These are phyloP conservation scores for Parelbella ahira DNA, from an alignment of 2,888 invertebrate genomes.

Conservation along the genomic window DNA sequence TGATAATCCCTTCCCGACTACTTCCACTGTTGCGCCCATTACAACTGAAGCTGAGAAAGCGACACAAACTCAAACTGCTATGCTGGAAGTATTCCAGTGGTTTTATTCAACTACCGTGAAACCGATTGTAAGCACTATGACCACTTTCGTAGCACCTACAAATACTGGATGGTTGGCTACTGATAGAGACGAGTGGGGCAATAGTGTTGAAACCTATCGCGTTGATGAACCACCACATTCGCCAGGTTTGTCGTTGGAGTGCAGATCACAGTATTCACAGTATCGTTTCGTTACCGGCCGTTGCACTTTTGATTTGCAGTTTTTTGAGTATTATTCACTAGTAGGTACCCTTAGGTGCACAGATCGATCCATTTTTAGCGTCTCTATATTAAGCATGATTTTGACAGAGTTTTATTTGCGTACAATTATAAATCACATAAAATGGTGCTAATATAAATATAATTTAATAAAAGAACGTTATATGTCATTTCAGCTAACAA, in stretches of 20 bases:
- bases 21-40: slow-evolving; percentile 64
- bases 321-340: slow-evolving; percentile 37
- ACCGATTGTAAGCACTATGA: slow-evolving; percentile 65
- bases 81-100: slow-evolving; percentile 77
- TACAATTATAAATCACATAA: too few relatives aligned
- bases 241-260: slow-evolving; percentile 78
- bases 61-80: slow-evolving; percentile 72
- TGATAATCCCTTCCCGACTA: slow-evolving; percentile 75
- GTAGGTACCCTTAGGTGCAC: slow-evolving; percentile 35
- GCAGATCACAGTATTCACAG: slow-evolving; percentile 58
- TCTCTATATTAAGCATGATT: slow-evolving; percentile 25
- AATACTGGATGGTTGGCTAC: slow-evolving; percentile 56
- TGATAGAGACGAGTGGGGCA: slow-evolving; percentile 72
- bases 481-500: slow-evolving; percentile 58
- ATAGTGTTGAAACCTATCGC: slow-evolving; percentile 73
- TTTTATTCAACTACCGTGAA: slow-evolving; percentile 71
- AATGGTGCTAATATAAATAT: too few relatives aligned
- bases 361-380: slow-evolving; percentile 17
- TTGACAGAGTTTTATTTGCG: slow-evolving; percentile 16
- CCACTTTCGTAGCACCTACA: slow-evolving; percentile 54
- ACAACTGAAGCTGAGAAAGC: slow-evolving; percentile 68
- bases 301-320: slow-evolving; percentile 70
- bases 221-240: slow-evolving; percentile 77
- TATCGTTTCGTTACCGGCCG: slow-evolving; percentile 54
- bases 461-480: too few relatives aligned